These are phyloP conservation scores for Cepaea nemoralis DNA, from an alignment of 1,140 invertebrate genomes.

Conservation along the genomic window DNA sequence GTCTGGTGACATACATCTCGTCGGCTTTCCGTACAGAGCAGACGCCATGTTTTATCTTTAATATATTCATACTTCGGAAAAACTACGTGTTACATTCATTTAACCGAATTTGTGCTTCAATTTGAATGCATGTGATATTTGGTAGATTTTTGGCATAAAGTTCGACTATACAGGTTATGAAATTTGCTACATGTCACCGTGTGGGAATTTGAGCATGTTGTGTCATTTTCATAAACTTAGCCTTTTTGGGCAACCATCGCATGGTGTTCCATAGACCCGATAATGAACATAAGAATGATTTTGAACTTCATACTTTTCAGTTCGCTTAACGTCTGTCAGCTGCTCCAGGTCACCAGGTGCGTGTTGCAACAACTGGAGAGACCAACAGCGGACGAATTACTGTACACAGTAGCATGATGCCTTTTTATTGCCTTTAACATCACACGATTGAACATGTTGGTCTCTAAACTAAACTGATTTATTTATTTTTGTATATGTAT, in stretches of 20 bases:
- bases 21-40: not conserved
- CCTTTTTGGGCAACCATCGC: slow-evolving; percentile 36
- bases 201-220: not conserved
- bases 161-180: not conserved
- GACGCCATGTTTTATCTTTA: slow-evolving; percentile 29
- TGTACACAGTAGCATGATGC: not conserved
- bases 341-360: not conserved
- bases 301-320: slow-evolving; percentile 35
- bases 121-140: not conserved
- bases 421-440: not conserved
- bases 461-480: too few species aligned
- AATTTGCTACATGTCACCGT: not conserved
- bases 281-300: slow-evolving; percentile 29
- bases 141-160: not conserved
- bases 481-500: too few species aligned
- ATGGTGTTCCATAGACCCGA: not conserved
- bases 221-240: slow-evolving; percentile 34
- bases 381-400: not conserved
- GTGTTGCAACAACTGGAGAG: not conserved
- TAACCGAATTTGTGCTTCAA: not conserved
- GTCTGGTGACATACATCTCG: slow-evolving; percentile 31
- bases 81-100: not conserved
- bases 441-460: not conserved
- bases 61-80: not conserved
- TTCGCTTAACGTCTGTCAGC: not conserved